Percentiles rank a stretch among this genome's conserved stretches.
Conservation (phyloP, 1,140 invertebrate species). For the Arctopsyche grandis region DNA sequence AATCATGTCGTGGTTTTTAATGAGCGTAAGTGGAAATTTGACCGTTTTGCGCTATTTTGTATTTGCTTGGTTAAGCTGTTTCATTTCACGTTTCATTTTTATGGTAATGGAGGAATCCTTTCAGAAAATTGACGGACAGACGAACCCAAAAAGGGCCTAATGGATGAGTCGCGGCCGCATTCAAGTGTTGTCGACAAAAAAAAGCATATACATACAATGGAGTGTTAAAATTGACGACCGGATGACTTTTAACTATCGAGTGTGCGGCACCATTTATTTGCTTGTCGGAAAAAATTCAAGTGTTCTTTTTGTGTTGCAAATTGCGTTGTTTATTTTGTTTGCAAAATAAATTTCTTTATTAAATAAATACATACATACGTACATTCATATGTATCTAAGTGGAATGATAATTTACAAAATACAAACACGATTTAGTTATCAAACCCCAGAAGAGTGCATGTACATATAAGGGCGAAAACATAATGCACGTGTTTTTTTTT, state of each 20-base stretch:
- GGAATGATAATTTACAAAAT: too few relatives aligned
- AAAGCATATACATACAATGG: not conserved
- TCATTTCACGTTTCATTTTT: not conserved
- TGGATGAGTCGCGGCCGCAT: not conserved
- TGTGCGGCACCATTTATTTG: not conserved
- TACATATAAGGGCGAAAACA: too few relatives aligned
- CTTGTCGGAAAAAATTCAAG: too few relatives aligned
- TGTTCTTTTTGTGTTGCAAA: too few relatives aligned
- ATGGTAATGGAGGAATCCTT: slow-evolving; percentile 8
- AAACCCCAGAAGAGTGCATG: too few relatives aligned
- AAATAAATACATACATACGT: too few relatives aligned
- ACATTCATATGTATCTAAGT: too few relatives aligned
- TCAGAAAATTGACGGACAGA: not conserved
- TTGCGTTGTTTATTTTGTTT: too few relatives aligned
- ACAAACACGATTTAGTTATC: too few relatives aligned
- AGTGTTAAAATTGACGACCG: slow-evolving; percentile 3
- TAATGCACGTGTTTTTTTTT: too few relatives aligned
- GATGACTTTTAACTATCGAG: not conserved
- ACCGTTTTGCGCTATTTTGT: too few relatives aligned
- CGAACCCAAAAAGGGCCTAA: slow-evolving; percentile 4
- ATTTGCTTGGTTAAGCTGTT: not conserved
- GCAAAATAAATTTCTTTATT: too few relatives aligned
- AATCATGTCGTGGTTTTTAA: not conserved
- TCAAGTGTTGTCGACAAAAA: not conserved
- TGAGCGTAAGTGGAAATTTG: not conserved